Conservation (phyloP, 1,140 invertebrate species). For the Melitaea cinxia region DNA sequence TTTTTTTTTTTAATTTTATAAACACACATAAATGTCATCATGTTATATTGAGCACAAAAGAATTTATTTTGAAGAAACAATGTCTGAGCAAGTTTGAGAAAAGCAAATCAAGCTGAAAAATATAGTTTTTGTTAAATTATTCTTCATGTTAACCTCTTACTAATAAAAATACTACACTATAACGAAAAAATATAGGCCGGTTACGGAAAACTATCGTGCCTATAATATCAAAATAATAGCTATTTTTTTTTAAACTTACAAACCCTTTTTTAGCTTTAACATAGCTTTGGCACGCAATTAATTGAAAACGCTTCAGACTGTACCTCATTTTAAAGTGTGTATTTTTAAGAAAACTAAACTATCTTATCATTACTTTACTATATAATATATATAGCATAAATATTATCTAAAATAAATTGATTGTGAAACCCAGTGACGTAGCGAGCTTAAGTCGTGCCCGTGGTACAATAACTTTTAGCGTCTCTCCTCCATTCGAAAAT, state of each 20-base stretch:
- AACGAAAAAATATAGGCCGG: slow-evolving; percentile 27
- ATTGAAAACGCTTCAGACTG: background rate
- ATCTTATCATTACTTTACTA: background rate
- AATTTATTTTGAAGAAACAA: too few species aligned
- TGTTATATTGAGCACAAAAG: too few species aligned
- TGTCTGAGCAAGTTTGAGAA: too few species aligned
- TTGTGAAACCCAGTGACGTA: too few species aligned
- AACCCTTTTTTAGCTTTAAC: background rate
- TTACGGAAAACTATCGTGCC: slow-evolving; percentile 15
- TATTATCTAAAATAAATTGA: too few species aligned
- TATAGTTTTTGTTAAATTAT: background rate
- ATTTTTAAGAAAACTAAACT: background rate
- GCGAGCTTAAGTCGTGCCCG: too few species aligned
- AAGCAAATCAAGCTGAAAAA: too few species aligned
- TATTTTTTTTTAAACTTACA: background rate
- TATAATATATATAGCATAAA: background rate
- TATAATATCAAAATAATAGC: background rate
- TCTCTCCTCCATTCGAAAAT: too few species aligned
- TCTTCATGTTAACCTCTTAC: background rate
- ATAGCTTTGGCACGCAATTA: background rate
- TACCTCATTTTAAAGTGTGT: background rate
- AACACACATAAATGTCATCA: too few species aligned
- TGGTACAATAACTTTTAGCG: too few species aligned
- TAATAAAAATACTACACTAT: slow-evolving; percentile 2
- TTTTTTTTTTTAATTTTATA: too few species aligned